A percentile compares a stretch with the other conserved stretches of the same genome.
phyloP scores from a whole-genome alignment of 1,140 invertebrate species.

The Brachionus angularis region DNA sequence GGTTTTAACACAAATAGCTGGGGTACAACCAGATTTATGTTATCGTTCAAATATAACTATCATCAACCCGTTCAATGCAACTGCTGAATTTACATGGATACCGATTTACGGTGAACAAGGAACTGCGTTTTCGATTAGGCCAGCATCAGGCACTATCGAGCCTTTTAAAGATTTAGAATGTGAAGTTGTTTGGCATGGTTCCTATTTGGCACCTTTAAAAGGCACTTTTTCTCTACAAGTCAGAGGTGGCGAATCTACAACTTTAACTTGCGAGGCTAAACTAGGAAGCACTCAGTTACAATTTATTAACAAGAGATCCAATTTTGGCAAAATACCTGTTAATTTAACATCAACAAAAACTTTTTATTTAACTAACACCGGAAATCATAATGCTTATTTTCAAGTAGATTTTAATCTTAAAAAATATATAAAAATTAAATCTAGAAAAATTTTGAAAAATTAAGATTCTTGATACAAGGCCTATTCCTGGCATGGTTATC shows the following conservation, averaged over 20 bases:
- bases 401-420: conserved; percentile 48
- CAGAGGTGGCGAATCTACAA: conserved; percentile 49
- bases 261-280: conserved; percentile 53
- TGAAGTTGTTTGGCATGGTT: conserved; percentile 59
- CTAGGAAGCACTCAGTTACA: conserved; percentile 52
- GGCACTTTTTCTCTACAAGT: conserved; percentile 54
- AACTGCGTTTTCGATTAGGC: conserved; percentile 58
- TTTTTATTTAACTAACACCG: conserved; percentile 53
- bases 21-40: conserved; percentile 55
- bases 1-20: conserved; percentile 49
- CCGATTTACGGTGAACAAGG: conserved; percentile 53
- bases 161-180: conserved; percentile 55
- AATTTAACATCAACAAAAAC: conserved; percentile 53
- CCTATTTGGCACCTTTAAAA: conserved; percentile 55
- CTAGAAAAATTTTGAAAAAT: neutral
- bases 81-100: conserved; percentile 56
- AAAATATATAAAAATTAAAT: neutral
- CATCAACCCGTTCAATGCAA: conserved; percentile 54
- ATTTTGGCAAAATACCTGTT: conserved; percentile 55
- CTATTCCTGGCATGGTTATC: conserved; percentile 54
- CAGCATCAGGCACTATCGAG: conserved; percentile 54
- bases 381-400: conserved; percentile 56
- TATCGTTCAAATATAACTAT: conserved; percentile 53
- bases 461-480: conserved; percentile 56
- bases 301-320: conserved; percentile 53